Conservation (phyloP, 1,140 invertebrate genomes). For the Harlomillsia oculata region DNA sequence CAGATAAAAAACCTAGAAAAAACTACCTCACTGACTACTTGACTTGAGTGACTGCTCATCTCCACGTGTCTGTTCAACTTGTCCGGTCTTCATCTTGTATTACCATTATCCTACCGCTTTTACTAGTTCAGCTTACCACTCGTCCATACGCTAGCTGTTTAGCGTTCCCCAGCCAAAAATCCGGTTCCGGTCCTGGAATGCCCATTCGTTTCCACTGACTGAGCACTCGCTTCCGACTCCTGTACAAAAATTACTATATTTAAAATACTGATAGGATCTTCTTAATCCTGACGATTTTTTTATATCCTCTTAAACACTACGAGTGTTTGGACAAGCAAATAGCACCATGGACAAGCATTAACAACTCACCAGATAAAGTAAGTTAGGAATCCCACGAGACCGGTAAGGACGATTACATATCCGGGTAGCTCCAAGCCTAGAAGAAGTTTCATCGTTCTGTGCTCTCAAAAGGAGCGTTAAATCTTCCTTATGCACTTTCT, state of each 20-base stretch:
- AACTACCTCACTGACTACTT: too few relatives aligned
- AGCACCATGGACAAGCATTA: too few relatives aligned
- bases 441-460: too few relatives aligned
- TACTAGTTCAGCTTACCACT: conserved; percentile 18
- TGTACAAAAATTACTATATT: background rate
- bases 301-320: background rate
- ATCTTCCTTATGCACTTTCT: too few relatives aligned
- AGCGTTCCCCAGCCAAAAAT: conserved; percentile 34
- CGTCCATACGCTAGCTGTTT: conserved; percentile 32
- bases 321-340: too few relatives aligned
- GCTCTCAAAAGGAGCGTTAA: too few relatives aligned
- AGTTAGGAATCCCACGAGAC: conserved; percentile 11
- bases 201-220: conserved; percentile 30
- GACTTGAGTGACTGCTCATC: too few relatives aligned
- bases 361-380: conserved; percentile 29
- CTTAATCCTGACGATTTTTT: background rate
- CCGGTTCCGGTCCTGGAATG: conserved; percentile 26
- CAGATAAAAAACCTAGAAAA: too few relatives aligned
- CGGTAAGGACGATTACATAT: background rate
- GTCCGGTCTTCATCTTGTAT: too few relatives aligned
- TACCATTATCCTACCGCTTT: too few relatives aligned
- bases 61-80: too few relatives aligned
- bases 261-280: background rate
- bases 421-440: too few relatives aligned
- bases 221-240: conserved; percentile 29